Conservation (phyloP, 2,797 vertebrate species). For the Phylloscopus collybita region DNA sequence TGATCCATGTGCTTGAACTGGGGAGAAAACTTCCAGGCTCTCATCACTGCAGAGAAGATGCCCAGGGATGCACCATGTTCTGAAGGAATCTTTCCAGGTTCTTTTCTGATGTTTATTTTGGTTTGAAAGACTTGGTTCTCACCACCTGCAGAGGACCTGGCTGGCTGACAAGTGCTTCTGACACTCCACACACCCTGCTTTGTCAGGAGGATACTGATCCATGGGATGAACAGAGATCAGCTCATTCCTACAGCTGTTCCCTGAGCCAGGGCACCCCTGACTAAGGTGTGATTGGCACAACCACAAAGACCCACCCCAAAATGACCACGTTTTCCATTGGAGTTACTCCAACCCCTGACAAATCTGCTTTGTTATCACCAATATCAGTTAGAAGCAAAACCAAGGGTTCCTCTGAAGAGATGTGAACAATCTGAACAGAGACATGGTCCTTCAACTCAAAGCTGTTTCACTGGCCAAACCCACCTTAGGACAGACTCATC, state of each 20-base stretch:
- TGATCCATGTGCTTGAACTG: not conserved
- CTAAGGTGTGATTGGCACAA: accelerated
- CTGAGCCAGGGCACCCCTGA: not conserved
- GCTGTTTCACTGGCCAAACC: not conserved
- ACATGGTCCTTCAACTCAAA: not conserved
- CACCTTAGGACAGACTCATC: not conserved
- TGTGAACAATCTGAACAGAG: not conserved
- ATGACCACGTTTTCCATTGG: not conserved
- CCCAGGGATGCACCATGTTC: accelerated
- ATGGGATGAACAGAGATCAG: not conserved
- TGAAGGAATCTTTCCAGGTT: not conserved
- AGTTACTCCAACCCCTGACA: not conserved
- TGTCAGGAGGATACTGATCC: not conserved
- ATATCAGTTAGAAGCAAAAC: not conserved
- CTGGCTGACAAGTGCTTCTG: not conserved
- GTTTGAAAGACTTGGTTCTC: not conserved
- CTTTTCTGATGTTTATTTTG: not conserved
- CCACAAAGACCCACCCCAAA: not conserved
- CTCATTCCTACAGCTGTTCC: not conserved
- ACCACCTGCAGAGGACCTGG: not conserved
- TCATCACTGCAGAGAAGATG: not conserved
- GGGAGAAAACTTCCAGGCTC: not conserved
- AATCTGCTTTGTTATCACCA: not conserved
- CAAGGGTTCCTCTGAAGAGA: not conserved
- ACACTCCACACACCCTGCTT: not conserved